These are phyloP conservation scores for Buteo buteo DNA, from an alignment of 2,113 vertebrate genomes.

Conservation along the genomic window DNA sequence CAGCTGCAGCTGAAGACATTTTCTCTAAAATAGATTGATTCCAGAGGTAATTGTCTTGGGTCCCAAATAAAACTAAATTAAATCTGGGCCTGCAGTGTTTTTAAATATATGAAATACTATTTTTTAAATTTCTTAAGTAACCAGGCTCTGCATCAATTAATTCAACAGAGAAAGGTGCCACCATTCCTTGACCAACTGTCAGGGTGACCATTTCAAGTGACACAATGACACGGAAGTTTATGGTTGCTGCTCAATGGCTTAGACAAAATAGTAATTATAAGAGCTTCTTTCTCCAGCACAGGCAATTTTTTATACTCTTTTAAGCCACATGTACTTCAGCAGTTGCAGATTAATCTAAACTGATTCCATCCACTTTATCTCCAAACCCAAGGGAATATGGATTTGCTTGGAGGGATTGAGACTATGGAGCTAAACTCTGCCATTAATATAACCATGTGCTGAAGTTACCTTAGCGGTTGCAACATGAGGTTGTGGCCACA, in stretches of 20 bases:
- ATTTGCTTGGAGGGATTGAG: background rate
- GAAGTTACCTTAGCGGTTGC: background rate
- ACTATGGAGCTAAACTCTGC: background rate
- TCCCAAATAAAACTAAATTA: constrained; percentile 16
- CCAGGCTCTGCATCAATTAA: background rate
- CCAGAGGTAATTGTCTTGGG: constrained; percentile 12
- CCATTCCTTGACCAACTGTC: background rate
- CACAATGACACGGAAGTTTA: background rate
- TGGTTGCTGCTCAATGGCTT: background rate
- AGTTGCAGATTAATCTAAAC: background rate
- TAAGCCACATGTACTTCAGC: background rate
- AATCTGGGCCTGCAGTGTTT: background rate
- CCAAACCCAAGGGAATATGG: background rate
- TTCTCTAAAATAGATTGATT: constrained; percentile 26
- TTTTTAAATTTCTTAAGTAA: background rate
- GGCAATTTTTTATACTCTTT: background rate
- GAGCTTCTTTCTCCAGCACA: background rate
- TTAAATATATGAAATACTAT: background rate
- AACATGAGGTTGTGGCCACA: background rate
- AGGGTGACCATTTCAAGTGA: background rate
- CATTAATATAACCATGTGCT: background rate
- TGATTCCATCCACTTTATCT: background rate
- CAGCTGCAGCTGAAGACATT: constrained; percentile 18
- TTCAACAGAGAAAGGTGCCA: background rate
- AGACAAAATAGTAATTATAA: background rate